phyloP scores from a whole-genome alignment of 2,888 invertebrate genomes.

The Busseola fusca region DNA sequence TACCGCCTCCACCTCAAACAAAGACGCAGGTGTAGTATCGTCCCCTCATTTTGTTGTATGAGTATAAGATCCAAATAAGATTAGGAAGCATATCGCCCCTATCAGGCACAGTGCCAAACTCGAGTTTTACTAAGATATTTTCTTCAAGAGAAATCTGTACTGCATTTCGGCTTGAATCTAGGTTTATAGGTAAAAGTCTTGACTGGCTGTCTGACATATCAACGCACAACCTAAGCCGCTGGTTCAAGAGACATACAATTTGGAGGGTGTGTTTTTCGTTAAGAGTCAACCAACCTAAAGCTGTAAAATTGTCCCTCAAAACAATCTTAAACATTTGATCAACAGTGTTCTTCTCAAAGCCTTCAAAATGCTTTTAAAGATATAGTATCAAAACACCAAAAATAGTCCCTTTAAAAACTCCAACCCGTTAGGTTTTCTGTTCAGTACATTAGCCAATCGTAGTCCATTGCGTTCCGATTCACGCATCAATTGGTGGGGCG shows the following conservation, averaged over 20 bases:
- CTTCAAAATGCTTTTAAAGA: background rate
- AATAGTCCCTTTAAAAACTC: slow-evolving; percentile 43
- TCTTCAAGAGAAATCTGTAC: background rate
- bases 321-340: background rate
- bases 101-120: slow-evolving; percentile 28
- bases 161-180: background rate
- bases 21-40: too few species aligned
- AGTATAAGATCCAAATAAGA: slow-evolving; percentile 21
- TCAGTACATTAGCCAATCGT: slow-evolving; percentile 60
- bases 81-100: slow-evolving; percentile 11
- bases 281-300: too few species aligned
- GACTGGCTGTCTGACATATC: too few species aligned
- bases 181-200: too few species aligned
- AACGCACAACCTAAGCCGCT: too few species aligned
- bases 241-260: too few species aligned
- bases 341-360: background rate
- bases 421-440: slow-evolving; percentile 57
- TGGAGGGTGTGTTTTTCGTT: too few species aligned
- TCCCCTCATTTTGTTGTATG: slow-evolving; percentile 17
- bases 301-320: too few species aligned
- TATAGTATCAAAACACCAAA: slow-evolving; percentile 13
- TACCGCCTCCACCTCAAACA: too few species aligned
- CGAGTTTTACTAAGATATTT: slow-evolving; percentile 5
- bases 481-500: slow-evolving; percentile 54
- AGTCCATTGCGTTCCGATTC: slow-evolving; percentile 55